phyloP scores from a whole-genome alignment of 2,797 vertebrate species.

The Podarcis siculus region DNA sequence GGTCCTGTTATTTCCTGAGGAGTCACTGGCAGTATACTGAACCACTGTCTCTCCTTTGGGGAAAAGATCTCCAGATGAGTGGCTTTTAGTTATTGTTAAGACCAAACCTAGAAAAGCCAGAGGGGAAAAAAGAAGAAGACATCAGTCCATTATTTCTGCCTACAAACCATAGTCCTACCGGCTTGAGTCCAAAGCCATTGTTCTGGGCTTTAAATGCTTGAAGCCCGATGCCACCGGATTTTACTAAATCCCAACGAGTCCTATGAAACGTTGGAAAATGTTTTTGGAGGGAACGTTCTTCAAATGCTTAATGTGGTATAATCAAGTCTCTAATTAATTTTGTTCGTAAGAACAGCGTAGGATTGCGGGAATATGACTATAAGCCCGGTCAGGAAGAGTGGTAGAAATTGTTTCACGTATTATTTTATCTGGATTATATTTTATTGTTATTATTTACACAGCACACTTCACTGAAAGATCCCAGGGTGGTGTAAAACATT shows the following conservation, averaged over 20 bases:
- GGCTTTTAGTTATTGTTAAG: slow-evolving; percentile 84
- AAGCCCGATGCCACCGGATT: not conserved
- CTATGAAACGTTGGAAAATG: not conserved
- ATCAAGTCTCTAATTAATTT: not conserved
- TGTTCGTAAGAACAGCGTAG: not conserved
- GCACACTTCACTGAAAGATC: too few species aligned
- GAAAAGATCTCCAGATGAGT: slow-evolving; percentile 86
- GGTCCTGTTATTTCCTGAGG: slow-evolving; percentile 91
- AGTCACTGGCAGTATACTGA: slow-evolving; percentile 87
- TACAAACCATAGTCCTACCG: not conserved
- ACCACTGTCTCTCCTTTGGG: slow-evolving; percentile 89
- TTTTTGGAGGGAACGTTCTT: not conserved
- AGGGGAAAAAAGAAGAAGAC: not conserved
- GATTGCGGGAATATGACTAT: not conserved
- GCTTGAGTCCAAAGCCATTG: not conserved
- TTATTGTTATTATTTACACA: too few species aligned
- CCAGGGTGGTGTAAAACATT: too few species aligned
- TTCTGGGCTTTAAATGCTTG: not conserved
- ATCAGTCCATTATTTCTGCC: not conserved
- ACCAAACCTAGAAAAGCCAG: slow-evolving; percentile 77
- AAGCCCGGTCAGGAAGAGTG: too few species aligned
- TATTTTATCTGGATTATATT: not conserved
- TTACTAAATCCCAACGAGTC: not conserved
- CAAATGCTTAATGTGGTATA: not conserved
- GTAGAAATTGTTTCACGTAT: too few species aligned